Evolutionary conservation across 1,140 invertebrate genomes (phyloP).

Genomic region (Plectrocnemia conspersa): DNA sequence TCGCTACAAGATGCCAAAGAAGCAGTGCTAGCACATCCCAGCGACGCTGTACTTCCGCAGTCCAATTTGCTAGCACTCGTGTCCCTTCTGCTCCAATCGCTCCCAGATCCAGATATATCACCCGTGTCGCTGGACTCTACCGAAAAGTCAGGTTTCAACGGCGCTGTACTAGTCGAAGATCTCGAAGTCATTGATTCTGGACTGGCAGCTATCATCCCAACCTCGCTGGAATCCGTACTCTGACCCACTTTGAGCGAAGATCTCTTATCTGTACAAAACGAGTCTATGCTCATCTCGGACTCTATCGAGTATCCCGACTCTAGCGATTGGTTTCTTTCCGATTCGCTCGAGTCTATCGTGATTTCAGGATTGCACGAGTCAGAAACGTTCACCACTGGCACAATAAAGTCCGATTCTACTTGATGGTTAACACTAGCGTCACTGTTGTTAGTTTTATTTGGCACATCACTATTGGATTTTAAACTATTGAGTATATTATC

Average conservation of each 20-base stretch:
- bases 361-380: constrained; percentile 52
- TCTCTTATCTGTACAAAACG: constrained; percentile 48
- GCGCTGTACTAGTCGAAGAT: constrained; percentile 46
- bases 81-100: constrained; percentile 52
- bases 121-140: constrained; percentile 59
- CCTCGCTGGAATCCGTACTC: constrained; percentile 49
- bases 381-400: constrained; percentile 48
- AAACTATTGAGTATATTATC: constrained; percentile 46
- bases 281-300: constrained; percentile 51
- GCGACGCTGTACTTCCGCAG: constrained; percentile 46
- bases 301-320: constrained; percentile 51
- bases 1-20: constrained; percentile 59
- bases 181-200: constrained; percentile 50
- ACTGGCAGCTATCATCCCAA: constrained; percentile 51
- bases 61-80: constrained; percentile 30
- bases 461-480: constrained; percentile 46
- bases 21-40: constrained; percentile 59
- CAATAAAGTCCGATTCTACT: constrained; percentile 22
- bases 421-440: constrained; percentile 31
- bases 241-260: constrained; percentile 51
- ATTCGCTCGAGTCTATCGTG: constrained; percentile 43
- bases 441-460: constrained; percentile 38
- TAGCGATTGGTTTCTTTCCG: constrained; percentile 43
- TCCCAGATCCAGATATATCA: constrained; percentile 56
- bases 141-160: constrained; percentile 53